Evolutionary conservation across 2,888 invertebrate species (phyloP).

Genomic region (Cyclophora punctaria): DNA sequence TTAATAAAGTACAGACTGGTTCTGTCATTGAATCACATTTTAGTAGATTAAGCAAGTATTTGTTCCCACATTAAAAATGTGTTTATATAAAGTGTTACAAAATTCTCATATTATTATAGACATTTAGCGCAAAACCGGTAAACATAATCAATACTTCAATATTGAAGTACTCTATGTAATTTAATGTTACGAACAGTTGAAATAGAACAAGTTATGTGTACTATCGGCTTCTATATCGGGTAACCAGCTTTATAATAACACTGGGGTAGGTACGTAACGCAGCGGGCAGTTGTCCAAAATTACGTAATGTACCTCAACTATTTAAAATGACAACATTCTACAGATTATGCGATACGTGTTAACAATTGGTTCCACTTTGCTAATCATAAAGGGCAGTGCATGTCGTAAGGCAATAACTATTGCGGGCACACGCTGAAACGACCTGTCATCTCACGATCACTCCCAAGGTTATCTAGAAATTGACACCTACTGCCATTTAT

Average conservation of each 20-base stretch:
- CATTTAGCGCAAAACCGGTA: slow-evolving; percentile 26
- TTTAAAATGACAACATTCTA: slow-evolving; percentile 45
- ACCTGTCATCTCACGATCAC: slow-evolving; percentile 45
- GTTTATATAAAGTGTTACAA: slow-evolving; percentile 6
- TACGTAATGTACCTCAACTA: slow-evolving; percentile 44
- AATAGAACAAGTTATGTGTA: slow-evolving; percentile 44
- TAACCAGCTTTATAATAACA: slow-evolving; percentile 36
- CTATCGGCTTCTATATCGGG: slow-evolving; percentile 38
- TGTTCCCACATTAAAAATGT: slow-evolving; percentile 1
- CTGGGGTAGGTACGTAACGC: slow-evolving; percentile 38
- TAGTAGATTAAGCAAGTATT: too few relatives aligned
- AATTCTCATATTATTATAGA: slow-evolving; percentile 15
- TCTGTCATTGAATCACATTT: too few relatives aligned
- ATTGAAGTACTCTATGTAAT: slow-evolving; percentile 38
- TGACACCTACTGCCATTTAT: slow-evolving; percentile 42
- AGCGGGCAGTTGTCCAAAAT: slow-evolving; percentile 31
- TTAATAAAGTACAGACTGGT: too few relatives aligned
- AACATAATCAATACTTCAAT: slow-evolving; percentile 34
- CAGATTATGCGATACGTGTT: slow-evolving; percentile 36
- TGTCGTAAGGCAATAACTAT: slow-evolving; percentile 38
- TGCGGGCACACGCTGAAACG: slow-evolving; percentile 31
- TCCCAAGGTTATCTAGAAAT: slow-evolving; percentile 59
- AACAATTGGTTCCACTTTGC: slow-evolving; percentile 60
- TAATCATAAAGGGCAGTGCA: slow-evolving; percentile 54
- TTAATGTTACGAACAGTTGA: slow-evolving; percentile 30